Percentiles rank a stretch among this genome's conserved stretches.
Evolutionary conservation across 2,113 vertebrate species (phyloP).

Genomic region (Coptodon rendalli): DNA sequence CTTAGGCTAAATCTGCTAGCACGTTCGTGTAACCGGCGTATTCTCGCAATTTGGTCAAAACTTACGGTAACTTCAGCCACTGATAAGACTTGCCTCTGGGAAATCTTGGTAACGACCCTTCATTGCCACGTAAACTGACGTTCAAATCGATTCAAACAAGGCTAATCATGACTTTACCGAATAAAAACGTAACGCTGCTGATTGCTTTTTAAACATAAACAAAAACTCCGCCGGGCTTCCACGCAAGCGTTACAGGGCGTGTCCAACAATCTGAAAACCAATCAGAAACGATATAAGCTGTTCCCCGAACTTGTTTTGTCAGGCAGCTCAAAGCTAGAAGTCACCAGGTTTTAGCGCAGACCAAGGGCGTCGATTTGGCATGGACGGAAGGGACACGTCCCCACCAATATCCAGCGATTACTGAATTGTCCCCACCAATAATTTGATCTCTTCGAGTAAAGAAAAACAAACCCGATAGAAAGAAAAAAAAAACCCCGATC

Average conservation of each 20-base stretch:
- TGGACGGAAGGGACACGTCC: too few relatives aligned
- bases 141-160: neutral
- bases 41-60: neutral
- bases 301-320: neutral
- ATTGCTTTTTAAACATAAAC: neutral
- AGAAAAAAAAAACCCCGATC: too few relatives aligned
- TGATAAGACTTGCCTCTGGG: neutral
- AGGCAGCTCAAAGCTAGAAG: neutral
- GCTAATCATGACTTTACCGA: neutral
- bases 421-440: too few relatives aligned
- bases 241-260: neutral
- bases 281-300: neutral
- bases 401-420: too few relatives aligned
- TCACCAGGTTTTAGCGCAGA: neutral
- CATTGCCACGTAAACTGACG: rapidly evolving
- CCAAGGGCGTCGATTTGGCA: too few relatives aligned
- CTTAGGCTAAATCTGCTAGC: neutral
- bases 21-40: neutral
- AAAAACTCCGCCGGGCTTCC: neutral
- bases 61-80: neutral
- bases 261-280: neutral
- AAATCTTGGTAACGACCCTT: neutral
- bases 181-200: neutral
- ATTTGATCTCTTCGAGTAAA: too few relatives aligned
- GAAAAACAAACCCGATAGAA: too few relatives aligned